A percentile compares a stretch with the other conserved stretches of the same genome.
Evolutionary conservation across 2,797 vertebrate genomes (phyloP).

Genomic region (Pygocentrus nattereri): DNA sequence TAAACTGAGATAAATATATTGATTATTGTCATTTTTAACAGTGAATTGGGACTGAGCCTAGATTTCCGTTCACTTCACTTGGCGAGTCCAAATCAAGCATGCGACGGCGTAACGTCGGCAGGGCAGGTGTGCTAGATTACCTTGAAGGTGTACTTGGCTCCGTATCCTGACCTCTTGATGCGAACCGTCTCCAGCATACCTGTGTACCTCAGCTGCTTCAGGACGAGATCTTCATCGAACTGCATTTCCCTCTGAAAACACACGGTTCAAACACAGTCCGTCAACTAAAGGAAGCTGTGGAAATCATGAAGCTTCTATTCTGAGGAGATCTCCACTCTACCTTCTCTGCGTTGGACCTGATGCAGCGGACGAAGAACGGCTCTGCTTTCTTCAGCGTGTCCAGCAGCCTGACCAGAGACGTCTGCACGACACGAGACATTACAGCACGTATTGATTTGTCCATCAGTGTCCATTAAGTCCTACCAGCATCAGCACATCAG

Average conservation of each 20-base stretch:
- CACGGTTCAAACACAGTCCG: background rate
- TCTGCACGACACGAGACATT: slow-evolving; percentile 70
- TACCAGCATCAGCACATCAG: slow-evolving; percentile 22
- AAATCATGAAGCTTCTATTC: background rate
- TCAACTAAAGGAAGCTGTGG: no score
- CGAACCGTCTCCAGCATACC: slow-evolving; percentile 90
- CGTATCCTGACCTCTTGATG: slow-evolving; percentile 90
- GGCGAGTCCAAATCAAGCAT: background rate
- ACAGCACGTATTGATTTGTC: slow-evolving; percentile 47
- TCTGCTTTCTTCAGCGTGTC: slow-evolving; percentile 86
- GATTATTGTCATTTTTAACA: no score
- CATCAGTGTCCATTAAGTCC: slow-evolving; percentile 53
- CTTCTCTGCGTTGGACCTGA: slow-evolving; percentile 93
- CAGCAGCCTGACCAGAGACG: slow-evolving; percentile 87
- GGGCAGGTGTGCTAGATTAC: slow-evolving; percentile 66
- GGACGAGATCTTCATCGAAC: slow-evolving; percentile 89
- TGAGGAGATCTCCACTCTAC: slow-evolving; percentile 66
- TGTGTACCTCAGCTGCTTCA: slow-evolving; percentile 88
- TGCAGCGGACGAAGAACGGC: slow-evolving; percentile 93
- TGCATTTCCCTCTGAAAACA: slow-evolving; percentile 85
- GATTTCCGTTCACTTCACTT: background rate
- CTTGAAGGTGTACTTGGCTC: slow-evolving; percentile 92
- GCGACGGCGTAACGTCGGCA: no score
- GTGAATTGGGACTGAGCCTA: no score
- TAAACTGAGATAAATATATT: no score